Evolutionary conservation across 64 coral and sea anemone species (phyloP), one percentile per base, ranked within the genome.

Genomic region (Pachyseris speciosa): DNA sequence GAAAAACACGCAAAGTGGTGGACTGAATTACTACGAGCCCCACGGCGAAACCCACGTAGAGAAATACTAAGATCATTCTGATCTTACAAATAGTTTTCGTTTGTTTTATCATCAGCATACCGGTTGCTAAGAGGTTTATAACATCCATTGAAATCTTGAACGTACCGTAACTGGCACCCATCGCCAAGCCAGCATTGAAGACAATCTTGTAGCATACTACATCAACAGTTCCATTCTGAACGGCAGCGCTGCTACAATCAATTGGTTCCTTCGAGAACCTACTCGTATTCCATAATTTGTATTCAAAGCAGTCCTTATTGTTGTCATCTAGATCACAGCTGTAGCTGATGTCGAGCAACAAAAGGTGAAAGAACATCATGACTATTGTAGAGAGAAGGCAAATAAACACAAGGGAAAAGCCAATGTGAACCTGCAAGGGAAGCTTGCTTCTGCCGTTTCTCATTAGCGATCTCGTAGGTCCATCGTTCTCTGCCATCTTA

Each of bases 261-360:
- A 83, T 43, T 4, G 79, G 79, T 37, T 24, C 53, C 1, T 19
- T 42, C 5, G 53, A 40, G 11, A 17, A 39, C 20, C 16, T 16
- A 20, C 16, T 12, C 32, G 31, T 42, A 24, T 36, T 38, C 34
- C 13, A n/a, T 1, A 42, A 0, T 17, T 83, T 61, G 79, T n/a
- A 39, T 41, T 83, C 79, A 29, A 83, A 83, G 52, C 79, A 83
- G 32, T 83, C 79, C 31, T 83, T 83, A 12, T 29, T 61, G 20
- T 22, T 37, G 22, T 83, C 51, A 5, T 64, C 36, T 2, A 11
- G 9, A 16, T 29, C 36, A 49, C 51, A 83, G 20, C 9, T 27
- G 52, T 83, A 63, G 52, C 30, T 63, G 17, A 83, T 17, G 22
- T 83, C 51, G n/a, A 83, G 15, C 32, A 83, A 2, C 11, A 61